Evolutionary conservation across 2,888 invertebrate species (phyloP), one percentile per base, ranked within the genome.

Genomic region (Idaea straminata): DNA sequence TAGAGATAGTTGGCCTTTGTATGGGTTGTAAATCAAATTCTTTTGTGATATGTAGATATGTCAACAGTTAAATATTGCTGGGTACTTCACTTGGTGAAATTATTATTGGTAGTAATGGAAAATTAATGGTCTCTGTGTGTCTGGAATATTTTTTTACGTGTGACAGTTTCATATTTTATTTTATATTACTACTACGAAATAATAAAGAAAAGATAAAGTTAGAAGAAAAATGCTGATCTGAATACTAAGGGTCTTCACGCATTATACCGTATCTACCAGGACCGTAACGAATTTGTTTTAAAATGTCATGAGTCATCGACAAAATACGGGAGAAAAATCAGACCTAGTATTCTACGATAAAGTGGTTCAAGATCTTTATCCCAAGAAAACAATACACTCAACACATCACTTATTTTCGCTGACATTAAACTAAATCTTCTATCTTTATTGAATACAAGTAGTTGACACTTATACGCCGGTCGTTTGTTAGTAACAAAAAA

Each of bases 401-500:
- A 59, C 59, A 34, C 16, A 59, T 59, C 77, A 81, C 75, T 81
- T 78, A 78, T 69, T 78, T 74, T 75, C 72, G 63, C 68, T 71
- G 78, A 76, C 78, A 81, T 85, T 81, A 84, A 79, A 80, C 76
- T 85, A 78, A 82, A 83, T 75, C 68, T 71, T 72, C 57, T 73
- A 74, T 75, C 77, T 75, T 80, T 72, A 72, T 77, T 72, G 73
- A 73, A 79, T 74, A 77, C 72, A 69, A 65, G 64, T 67, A 72
- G 77, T 77, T 77, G 78, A 76, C 78, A 83, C 47, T 47, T 77
- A 76, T 77, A 72, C 72, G 71, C 85, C 86, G 85, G 71, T 85
- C 86, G 85, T 91, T 85, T 81, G 85, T 90, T 84, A 87, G 84
- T 87, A 83, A 89, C 85, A 89, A 89, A 87, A n/a, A 81, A 82